Conservation (phyloP, 2,888 invertebrate species). For the Campoplex capitator region DNA sequence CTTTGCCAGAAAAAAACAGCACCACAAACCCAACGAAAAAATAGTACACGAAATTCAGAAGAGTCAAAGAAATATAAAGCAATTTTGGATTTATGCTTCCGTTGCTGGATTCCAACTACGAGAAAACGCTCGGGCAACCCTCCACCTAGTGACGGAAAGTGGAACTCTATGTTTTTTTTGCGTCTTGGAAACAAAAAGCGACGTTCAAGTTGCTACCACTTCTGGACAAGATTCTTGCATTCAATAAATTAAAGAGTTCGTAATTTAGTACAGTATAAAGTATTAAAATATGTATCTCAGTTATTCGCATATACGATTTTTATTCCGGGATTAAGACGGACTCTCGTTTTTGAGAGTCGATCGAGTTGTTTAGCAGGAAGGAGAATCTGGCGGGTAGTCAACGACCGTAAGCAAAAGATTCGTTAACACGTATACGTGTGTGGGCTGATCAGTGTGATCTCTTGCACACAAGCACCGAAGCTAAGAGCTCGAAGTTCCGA, state of each 20-base stretch:
- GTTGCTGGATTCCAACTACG: not conserved
- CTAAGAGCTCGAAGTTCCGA: slow-evolving; percentile 66
- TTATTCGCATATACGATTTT: slow-evolving; percentile 37
- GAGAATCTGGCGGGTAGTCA: slow-evolving; percentile 28
- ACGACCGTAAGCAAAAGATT: not conserved
- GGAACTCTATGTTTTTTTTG: not conserved
- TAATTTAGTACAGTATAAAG: slow-evolving; percentile 1
- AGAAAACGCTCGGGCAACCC: not conserved
- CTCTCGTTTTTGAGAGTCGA: slow-evolving; percentile 26
- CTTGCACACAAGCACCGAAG: slow-evolving; percentile 51
- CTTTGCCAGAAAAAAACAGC: not conserved
- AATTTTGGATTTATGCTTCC: not conserved
- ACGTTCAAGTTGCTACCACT: not conserved
- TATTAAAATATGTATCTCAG: slow-evolving; percentile 18
- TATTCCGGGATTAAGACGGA: slow-evolving; percentile 36
- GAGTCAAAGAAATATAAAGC: not conserved
- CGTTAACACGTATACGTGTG: slow-evolving; percentile 14
- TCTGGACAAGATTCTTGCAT: not conserved
- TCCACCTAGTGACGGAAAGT: not conserved
- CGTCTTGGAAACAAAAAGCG: not conserved
- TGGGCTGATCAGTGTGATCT: slow-evolving; percentile 47
- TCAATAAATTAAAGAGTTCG: slow-evolving; percentile 11
- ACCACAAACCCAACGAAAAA: not conserved
- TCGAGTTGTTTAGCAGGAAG: slow-evolving; percentile 53
- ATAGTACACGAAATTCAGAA: not conserved